Evolutionary conservation across 2,888 invertebrate genomes (phyloP), one percentile per base, ranked within the genome.

Genomic region (Cryptocephalus moraei): DNA sequence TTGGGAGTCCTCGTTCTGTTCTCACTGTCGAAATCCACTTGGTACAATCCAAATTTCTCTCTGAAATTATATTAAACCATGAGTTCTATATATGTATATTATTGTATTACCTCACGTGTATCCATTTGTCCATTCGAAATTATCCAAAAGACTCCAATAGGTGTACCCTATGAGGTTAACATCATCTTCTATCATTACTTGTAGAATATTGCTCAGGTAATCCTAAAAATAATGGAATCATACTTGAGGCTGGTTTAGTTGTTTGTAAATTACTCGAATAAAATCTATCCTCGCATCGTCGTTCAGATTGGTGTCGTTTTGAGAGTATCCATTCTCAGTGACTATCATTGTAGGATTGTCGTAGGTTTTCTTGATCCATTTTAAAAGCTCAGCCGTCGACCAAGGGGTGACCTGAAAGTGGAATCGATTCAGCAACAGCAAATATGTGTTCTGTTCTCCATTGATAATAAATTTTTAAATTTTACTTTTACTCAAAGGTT

Each of bases 271-370:
- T 49, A 57, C 56, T 36, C 39, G 41, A 10, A 46, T 44, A 14
- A 46, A 58, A 22, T 47, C 14, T 8, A 58, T 52, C 33, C 56
- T 48, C 10, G 36, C 11, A 9, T 48, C 44, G 43, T 56, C 56
- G 1, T 50, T 31, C 1, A 52, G 32, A 8, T 10, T 0, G 51
- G 33, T 46, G 32, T 39, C 39, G 33, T n/a, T 22, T 13, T 74
- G 73, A 1, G 77, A 70, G 66, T 71, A 73, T 1, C 79, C 79
- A 48, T 78, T 80, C 58, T 77, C 81, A 0, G 75, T 75, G 1
- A 80, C 60, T 41, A 72, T 71, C 8, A 81, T 67, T 36, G 71
- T 65, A 0, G 76, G 75, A 57, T 78, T 74, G 40, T 71, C 66
- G 41, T 60, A 58, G 14, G 43, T 50, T 50, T 62, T 48, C 51